Percentiles rank a stretch among this genome's conserved stretches.
These are phyloP conservation scores for Drosophila littoralis DNA, from an alignment of 1,140 invertebrate species.

Conservation along the genomic window DNA sequence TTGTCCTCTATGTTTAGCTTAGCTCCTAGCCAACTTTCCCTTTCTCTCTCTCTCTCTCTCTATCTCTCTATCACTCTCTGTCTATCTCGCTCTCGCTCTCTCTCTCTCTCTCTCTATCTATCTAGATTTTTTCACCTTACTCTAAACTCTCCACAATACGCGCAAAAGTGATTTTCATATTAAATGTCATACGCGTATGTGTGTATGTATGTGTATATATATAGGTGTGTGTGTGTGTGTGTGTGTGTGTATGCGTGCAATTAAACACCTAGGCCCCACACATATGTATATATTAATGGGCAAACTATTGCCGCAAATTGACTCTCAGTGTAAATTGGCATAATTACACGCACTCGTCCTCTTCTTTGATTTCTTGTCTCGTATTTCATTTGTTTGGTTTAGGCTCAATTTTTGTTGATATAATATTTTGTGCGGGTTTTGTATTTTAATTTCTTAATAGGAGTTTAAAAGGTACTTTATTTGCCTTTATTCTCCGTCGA, in stretches of 20 bases:
- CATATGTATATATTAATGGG: constrained; percentile 19
- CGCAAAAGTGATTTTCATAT: constrained; percentile 29
- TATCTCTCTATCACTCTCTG: constrained; percentile 5
- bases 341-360: constrained; percentile 39
- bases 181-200: constrained; percentile 4
- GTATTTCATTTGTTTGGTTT: background rate
- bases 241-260: constrained; percentile 18
- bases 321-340: constrained; percentile 47
- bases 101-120: background rate
- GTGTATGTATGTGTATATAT: background rate
- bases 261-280: constrained; percentile 23
- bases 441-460: constrained; percentile 1
- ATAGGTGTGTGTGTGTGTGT: constrained; percentile 7
- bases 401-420: constrained; percentile 6
- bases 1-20: background rate
- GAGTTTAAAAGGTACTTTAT: background rate
- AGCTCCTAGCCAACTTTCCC: background rate
- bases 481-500: constrained; percentile 24
- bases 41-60: background rate
- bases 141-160: background rate
- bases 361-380: background rate
- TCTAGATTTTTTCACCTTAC: constrained; percentile 7
- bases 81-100: background rate
- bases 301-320: constrained; percentile 26
- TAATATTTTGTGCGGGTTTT: background rate